These are phyloP conservation scores for Atherix ibis DNA, from an alignment of 2,888 invertebrate species.

Conservation along the genomic window DNA sequence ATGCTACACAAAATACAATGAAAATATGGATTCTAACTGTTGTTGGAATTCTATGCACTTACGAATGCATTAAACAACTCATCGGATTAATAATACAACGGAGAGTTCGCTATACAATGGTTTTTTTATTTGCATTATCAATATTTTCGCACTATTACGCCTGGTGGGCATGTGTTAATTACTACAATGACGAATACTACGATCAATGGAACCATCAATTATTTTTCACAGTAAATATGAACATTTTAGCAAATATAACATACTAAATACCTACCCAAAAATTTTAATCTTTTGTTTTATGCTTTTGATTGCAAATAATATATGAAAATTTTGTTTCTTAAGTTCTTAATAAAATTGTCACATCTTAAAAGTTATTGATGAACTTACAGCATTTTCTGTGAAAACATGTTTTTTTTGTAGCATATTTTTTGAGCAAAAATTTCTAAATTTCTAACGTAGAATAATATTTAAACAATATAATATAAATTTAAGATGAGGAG, in stretches of 20 bases:
- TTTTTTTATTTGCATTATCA: slow-evolving; percentile 42
- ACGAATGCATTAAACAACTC: slow-evolving; percentile 44
- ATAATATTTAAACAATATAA: too few species aligned
- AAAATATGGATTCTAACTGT: slow-evolving; percentile 51
- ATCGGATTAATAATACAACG: slow-evolving; percentile 36
- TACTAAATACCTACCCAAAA: too few species aligned
- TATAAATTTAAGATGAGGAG: too few species aligned
- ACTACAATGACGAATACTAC: slow-evolving; percentile 56
- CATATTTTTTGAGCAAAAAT: too few species aligned
- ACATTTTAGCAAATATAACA: slow-evolving; percentile 1
- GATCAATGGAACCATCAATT: slow-evolving; percentile 53
- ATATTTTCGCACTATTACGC: slow-evolving; percentile 53
- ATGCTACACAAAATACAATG: slow-evolving; percentile 45
- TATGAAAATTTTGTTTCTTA: too few species aligned
- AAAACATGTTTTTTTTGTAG: too few species aligned
- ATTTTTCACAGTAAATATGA: slow-evolving; percentile 37
- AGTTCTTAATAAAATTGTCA: too few species aligned
- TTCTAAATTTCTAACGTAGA: too few species aligned
- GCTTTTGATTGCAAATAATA: too few species aligned
- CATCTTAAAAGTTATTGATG: too few species aligned
- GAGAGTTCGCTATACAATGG: slow-evolving; percentile 42
- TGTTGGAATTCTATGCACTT: slow-evolving; percentile 39
- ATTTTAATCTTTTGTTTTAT: too few species aligned
- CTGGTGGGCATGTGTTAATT: slow-evolving; percentile 55
- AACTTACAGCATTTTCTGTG: too few species aligned